Conservation (phyloP, 2,113 vertebrate genomes). For the Sporophila hypoxantha region DNA sequence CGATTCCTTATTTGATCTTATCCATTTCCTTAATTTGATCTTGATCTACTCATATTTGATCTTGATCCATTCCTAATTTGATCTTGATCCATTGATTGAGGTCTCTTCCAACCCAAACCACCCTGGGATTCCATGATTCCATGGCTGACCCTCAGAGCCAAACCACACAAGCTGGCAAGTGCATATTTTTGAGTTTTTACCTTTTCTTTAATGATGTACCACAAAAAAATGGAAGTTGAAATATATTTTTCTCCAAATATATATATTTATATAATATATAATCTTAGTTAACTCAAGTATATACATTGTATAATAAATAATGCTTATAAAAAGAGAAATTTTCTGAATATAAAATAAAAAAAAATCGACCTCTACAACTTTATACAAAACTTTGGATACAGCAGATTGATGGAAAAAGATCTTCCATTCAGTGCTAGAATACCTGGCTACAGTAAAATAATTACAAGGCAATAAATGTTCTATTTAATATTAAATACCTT, state of each 20-base stretch:
- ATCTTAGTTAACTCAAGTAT: conserved; percentile 99
- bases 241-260: conserved; percentile 81
- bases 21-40: too few relatives aligned
- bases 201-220: conserved; percentile 69
- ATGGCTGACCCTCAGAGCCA: not conserved
- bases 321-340: conserved; percentile 99
- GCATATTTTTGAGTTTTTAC: conserved; percentile 29
- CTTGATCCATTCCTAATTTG: too few relatives aligned
- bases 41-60: too few relatives aligned
- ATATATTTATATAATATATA: conserved; percentile 99
- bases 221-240: conserved; percentile 68
- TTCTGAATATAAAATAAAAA: conserved; percentile 99
- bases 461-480: conserved; percentile 70
- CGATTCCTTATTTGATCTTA: too few relatives aligned
- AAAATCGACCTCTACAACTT: conserved; percentile 91
- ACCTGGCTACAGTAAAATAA: conserved; percentile 69
- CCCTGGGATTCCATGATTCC: not conserved
- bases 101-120: not conserved
- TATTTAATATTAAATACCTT: conserved; percentile 71
- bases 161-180: conserved; percentile 47
- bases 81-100: too few relatives aligned
- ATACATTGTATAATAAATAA: conserved; percentile 99
- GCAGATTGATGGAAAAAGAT: conserved; percentile 72
- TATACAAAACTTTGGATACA: conserved; percentile 99
- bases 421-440: conserved; percentile 66